Evolutionary conservation across 2,888 invertebrate genomes (phyloP), one percentile per base, ranked within the genome.

Genomic region (Ischnus inquisitorius): DNA sequence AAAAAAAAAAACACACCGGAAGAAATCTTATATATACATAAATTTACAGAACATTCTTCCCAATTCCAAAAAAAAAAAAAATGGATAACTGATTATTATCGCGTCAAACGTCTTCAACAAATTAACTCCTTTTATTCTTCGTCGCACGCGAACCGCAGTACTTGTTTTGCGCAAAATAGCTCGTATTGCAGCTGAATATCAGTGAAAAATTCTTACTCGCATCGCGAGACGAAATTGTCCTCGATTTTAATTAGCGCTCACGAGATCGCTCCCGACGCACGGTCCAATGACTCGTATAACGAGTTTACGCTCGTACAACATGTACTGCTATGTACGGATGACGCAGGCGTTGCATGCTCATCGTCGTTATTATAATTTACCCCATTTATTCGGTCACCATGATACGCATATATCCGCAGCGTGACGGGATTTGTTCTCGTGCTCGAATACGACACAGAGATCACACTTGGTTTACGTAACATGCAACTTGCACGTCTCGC

Each of bases 251-350:
- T 84, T 84, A 78, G 71, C 81, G 74, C 78, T 69, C 84, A 48
- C 80, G 77, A 65, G 77, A 81, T 81, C 81, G 72, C 62, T 79
- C 78, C 71, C 69, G 75, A 81, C 81, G 78, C 78, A 68, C 81
- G 78, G 84, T 81, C 68, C 84, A 84, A 84, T 81, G 84, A 84
- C 84, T 84, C 84, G 81, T 74, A 65, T 74, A 68, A 84, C 74
- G 74, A 84, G 77, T 64, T 80, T 68, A 74, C 51, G 48, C 72
- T 34, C 60, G 41, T 41, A 64, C 60, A 54, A 25, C 48, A 28
- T 62, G 74, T 68, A 69, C 25, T 39, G 8, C 16, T 57, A 67
- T 39, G n/a, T 46, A 41, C 28, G 28, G 12, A 76, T 28, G 65
- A 43, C 71, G 57, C 60, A 51, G 60, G 46, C 64, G 67, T 74